Evolutionary conservation across 2,888 invertebrate species (phyloP), one percentile per base, ranked within the genome.

Genomic region (Hylaea fasciaria): DNA sequence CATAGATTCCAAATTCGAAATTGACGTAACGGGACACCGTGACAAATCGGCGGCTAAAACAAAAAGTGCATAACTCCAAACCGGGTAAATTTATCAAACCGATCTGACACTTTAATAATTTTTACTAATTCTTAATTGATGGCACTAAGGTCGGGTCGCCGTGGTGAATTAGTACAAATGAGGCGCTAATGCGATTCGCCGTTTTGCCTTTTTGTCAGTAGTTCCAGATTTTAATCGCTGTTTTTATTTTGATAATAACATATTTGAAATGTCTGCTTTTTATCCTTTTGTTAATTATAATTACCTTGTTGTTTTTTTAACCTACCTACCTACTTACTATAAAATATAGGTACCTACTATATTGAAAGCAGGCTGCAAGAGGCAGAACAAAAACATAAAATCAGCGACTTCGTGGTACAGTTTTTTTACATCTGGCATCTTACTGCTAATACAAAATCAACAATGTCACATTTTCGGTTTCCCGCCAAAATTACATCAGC

Each of bases 101-200:
- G 50, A 68, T 70, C 78, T 82, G 89, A 83, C 89, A 83, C 72
- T 82, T 78, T 76, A 28, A 35, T 56, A 48, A 54, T 49, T 48
- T 44, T 59, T 44, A 77, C 70, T 81, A 80, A 81, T 83, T 83
- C 80, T 86, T 87, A 86, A 88, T 89, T 81, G 79, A 84, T 80
- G 77, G 70, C 70, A 65, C 70, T 44, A 64, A 73, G 76, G 77
- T 77, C 76, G 80, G 81, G 83, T 83, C 83, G 77, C 86, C 84
- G 85, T 80, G 83, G 75, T 81, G 78, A 84, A 89, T 89, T 78
- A 81, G 71, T 75, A 77, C 78, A 82, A 83, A 87, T 86, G 79
- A 86, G 77, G 83, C 80, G 85, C 76, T 87, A 87, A 89, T 87
- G 81, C 77, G 80, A 80, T 80, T 70, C 32, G 47, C 44, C 66